Percentiles rank a stretch among this genome's conserved stretches.
These are phyloP conservation scores for Abrostola triplasia DNA, from an alignment of 2,888 invertebrate species.

Conservation along the genomic window DNA sequence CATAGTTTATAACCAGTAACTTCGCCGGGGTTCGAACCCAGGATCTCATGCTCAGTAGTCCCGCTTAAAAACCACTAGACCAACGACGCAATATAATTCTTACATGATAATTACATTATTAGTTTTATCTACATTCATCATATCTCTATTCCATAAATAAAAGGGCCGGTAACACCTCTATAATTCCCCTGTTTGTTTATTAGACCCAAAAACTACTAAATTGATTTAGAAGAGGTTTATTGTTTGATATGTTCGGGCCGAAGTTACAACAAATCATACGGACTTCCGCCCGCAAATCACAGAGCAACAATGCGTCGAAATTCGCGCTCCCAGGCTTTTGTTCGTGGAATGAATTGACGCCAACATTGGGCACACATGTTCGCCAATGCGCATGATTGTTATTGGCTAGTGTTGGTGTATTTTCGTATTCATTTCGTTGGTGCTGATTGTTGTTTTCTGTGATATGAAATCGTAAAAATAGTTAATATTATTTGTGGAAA, in stretches of 20 bases:
- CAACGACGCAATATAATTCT: too few relatives aligned
- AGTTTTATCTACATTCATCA: too few relatives aligned
- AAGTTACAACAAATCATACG: constrained; percentile 48
- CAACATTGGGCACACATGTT: constrained; percentile 30
- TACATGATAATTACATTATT: too few relatives aligned
- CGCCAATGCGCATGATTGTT: constrained; percentile 10
- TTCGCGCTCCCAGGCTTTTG: constrained; percentile 26
- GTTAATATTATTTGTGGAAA: too few relatives aligned
- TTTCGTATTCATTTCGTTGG: background rate
- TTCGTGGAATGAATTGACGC: constrained; percentile 19
- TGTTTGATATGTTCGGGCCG: constrained; percentile 40
- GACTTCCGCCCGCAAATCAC: constrained; percentile 49
- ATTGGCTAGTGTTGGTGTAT: background rate
- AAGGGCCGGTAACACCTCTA: background rate
- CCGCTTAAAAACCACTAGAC: too few relatives aligned
- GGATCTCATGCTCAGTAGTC: too few relatives aligned
- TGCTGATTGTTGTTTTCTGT: background rate
- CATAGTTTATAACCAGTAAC: too few relatives aligned
- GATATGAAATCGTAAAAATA: too few relatives aligned
- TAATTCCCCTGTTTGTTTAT: constrained; percentile 21
- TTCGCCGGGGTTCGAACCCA: too few relatives aligned
- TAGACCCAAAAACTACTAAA: constrained; percentile 33
- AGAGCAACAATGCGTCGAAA: constrained; percentile 41
- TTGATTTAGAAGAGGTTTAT: constrained; percentile 44
- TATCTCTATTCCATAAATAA: too few relatives aligned